Conservation (phyloP, 2,113 vertebrate genomes). For the Zeus faber region DNA sequence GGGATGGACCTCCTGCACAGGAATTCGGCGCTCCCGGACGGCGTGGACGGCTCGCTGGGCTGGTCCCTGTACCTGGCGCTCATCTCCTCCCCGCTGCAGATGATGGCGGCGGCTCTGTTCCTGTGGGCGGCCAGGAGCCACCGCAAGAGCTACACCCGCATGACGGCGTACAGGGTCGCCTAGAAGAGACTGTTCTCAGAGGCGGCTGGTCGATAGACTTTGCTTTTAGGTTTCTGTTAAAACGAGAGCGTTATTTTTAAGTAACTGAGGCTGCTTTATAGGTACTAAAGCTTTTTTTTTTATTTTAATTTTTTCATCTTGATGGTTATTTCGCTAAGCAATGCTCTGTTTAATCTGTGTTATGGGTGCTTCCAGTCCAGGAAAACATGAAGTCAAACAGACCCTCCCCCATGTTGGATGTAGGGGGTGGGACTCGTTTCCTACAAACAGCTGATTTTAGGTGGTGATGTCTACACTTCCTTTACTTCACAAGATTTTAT, state of each 20-base stretch:
- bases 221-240: neutral
- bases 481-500: no score
- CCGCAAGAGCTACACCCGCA: conserved; percentile 87
- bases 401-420: no score
- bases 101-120: conserved; percentile 95
- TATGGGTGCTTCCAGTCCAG: no score
- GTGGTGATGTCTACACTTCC: no score
- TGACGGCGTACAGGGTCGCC: conserved; percentile 89
- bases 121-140: conserved; percentile 93
- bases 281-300: no score
- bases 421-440: no score
- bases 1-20: conserved; percentile 85
- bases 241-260: neutral
- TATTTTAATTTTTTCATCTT: no score
- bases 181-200: conserved; percentile 30
- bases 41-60: conserved; percentile 79
- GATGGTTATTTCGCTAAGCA: no score
- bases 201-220: neutral
- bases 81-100: conserved; percentile 89
- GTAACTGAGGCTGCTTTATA: no score
- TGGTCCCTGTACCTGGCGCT: conserved; percentile 98
- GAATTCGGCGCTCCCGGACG: conserved; percentile 57
- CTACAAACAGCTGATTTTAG: no score
- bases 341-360: no score
- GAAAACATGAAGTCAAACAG: no score